Evolutionary conservation across 2,888 invertebrate genomes (phyloP).

Genomic region (Alsophila aescularia): DNA sequence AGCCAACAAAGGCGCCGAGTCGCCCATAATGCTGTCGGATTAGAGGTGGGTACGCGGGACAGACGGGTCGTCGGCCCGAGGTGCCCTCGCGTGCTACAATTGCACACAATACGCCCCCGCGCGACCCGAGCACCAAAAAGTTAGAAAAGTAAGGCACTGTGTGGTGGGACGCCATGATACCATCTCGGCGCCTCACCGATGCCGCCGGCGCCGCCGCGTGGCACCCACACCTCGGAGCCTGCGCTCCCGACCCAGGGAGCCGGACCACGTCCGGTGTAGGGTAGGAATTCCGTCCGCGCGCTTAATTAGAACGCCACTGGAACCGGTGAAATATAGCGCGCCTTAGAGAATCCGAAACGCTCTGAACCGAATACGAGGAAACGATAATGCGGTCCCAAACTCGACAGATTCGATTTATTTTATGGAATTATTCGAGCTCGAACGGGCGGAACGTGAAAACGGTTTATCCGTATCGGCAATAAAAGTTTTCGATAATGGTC

Average conservation of each 20-base stretch:
- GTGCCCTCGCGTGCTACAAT: slow-evolving; percentile 80
- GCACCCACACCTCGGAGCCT: slow-evolving; percentile 54
- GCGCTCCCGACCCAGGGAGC: slow-evolving; percentile 61
- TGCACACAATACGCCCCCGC: slow-evolving; percentile 79
- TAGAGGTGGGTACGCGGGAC: slow-evolving; percentile 55
- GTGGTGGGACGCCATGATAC: slow-evolving; percentile 57
- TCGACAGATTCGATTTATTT: slow-evolving; percentile 70
- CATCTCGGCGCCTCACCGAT: slow-evolving; percentile 67
- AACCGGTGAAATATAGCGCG: slow-evolving; percentile 74
- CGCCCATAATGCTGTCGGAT: slow-evolving; percentile 79
- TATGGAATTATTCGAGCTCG: slow-evolving; percentile 55
- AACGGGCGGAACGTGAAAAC: slow-evolving; percentile 50
- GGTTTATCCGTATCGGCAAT: slow-evolving; percentile 59
- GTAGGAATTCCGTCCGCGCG: slow-evolving; percentile 60
- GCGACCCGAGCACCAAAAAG: slow-evolving; percentile 76
- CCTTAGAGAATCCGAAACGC: slow-evolving; percentile 66
- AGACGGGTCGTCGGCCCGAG: slow-evolving; percentile 76
- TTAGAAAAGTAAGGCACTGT: slow-evolving; percentile 77
- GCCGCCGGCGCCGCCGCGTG: slow-evolving; percentile 41
- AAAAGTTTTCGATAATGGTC: slow-evolving; percentile 57
- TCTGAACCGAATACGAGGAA: slow-evolving; percentile 68
- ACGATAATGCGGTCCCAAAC: slow-evolving; percentile 63
- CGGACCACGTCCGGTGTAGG: slow-evolving; percentile 60
- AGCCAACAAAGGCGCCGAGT: slow-evolving; percentile 79
- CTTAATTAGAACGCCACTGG: slow-evolving; percentile 75